Conservation (phyloP, 2,797 vertebrate species). For the Sebastes dallii region DNA sequence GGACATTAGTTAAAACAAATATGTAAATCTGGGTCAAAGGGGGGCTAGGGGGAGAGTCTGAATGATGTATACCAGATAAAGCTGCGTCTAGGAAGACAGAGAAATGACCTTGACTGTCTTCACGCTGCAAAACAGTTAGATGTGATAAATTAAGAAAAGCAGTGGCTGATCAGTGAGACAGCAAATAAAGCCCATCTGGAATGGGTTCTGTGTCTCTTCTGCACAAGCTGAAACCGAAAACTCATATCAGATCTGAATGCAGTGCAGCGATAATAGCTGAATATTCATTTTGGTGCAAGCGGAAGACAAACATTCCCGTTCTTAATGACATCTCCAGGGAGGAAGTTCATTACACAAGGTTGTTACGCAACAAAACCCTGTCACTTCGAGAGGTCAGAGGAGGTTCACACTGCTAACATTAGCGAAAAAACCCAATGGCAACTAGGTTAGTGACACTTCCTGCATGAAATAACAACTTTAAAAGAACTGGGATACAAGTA, state of each 20-base stretch:
- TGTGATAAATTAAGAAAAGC: conserved; percentile 44
- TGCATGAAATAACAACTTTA: conserved; percentile 57
- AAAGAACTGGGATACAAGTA: conserved; percentile 48
- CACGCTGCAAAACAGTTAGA: conserved; percentile 33
- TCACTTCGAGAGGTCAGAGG: conserved; percentile 77
- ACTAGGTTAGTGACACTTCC: conserved; percentile 69
- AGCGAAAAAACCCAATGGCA: conserved; percentile 60
- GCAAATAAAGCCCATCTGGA: conserved; percentile 65
- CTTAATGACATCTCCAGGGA: conserved; percentile 81
- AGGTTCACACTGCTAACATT: conserved; percentile 76
- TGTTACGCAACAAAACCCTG: conserved; percentile 76
- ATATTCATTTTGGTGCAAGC: conserved; percentile 79
- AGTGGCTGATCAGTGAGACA: conserved; percentile 47
- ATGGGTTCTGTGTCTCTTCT: conserved; percentile 47
- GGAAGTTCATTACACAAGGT: conserved; percentile 79
- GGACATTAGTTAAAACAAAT: conserved; percentile 75
- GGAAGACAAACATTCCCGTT: conserved; percentile 81
- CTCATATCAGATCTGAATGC: conserved; percentile 73
- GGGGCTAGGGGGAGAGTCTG: conserved; percentile 28
- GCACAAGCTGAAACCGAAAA: conserved; percentile 61
- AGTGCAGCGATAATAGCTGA: conserved; percentile 72
- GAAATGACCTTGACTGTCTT: conserved; percentile 44
- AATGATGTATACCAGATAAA: conserved; percentile 54
- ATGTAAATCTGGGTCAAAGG: conserved; percentile 65
- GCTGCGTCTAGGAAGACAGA: conserved; percentile 39